A percentile compares a stretch with the other conserved stretches of the same genome.
Evolutionary conservation across 2,797 vertebrate species (phyloP).

Genomic region (Tachyglossus aculeatus): DNA sequence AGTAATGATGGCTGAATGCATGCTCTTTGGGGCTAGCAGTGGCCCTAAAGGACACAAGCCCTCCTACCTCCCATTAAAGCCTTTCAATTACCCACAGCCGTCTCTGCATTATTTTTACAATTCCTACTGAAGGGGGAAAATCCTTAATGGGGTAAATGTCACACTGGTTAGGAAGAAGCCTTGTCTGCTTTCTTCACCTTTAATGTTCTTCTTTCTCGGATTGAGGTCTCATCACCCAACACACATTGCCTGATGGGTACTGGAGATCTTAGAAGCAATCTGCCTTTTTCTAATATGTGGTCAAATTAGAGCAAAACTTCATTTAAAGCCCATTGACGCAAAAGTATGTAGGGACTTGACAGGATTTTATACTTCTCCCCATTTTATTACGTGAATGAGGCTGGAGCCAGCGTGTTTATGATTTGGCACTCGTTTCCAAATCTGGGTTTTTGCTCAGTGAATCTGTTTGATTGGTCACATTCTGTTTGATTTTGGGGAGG

Average conservation of each 20-base stretch:
- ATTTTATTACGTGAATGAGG: background rate
- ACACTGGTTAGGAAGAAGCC: conserved; percentile 48
- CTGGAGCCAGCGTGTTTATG: background rate
- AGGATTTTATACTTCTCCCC: conserved; percentile 17
- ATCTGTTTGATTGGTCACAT: conserved; percentile 5
- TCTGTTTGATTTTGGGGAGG: conserved; percentile 18
- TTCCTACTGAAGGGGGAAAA: conserved; percentile 61
- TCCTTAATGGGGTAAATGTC: too few species aligned
- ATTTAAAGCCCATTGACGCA: background rate
- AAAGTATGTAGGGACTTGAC: conserved; percentile 15
- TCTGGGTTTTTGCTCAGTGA: background rate
- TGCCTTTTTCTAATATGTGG: too few species aligned
- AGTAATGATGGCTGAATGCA: too few species aligned
- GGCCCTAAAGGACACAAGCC: too few species aligned
- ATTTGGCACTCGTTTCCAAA: background rate
- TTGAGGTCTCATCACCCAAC: too few species aligned
- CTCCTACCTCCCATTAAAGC: too few species aligned
- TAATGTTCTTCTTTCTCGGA: conserved; percentile 58
- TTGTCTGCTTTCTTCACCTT: conserved; percentile 61
- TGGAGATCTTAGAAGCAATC: too few species aligned
- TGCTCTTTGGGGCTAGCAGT: too few species aligned
- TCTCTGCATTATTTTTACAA: too few species aligned
- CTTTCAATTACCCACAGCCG: too few species aligned
- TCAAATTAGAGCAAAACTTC: conserved; percentile 54
- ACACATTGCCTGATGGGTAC: too few species aligned